Conservation (phyloP, 2,113 vertebrate species). For the Prietella phreatophila region DNA sequence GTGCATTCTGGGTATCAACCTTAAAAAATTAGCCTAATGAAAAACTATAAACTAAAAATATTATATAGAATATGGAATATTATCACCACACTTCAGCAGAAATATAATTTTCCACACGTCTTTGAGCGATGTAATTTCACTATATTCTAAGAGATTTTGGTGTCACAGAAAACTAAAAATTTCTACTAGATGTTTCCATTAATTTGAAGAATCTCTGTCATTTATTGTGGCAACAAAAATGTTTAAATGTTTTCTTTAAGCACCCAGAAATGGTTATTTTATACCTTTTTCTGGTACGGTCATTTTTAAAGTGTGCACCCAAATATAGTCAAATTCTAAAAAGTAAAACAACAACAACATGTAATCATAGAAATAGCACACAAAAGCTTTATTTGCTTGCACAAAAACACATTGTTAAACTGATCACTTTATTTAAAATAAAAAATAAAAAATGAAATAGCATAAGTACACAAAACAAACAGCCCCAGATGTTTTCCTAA, state of each 20-base stretch:
- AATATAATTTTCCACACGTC: slow-evolving; percentile 8
- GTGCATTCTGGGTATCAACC: slow-evolving; percentile 55
- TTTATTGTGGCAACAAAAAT: neutral
- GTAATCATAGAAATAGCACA: too few relatives aligned
- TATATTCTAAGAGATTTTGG: too few relatives aligned
- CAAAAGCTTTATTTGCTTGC: too few relatives aligned
- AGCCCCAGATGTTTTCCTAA: neutral
- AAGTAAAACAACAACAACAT: too few relatives aligned
- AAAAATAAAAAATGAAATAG: too few relatives aligned
- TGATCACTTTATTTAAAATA: too few relatives aligned
- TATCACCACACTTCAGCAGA: slow-evolving; percentile 25
- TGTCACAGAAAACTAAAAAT: neutral
- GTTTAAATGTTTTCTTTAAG: neutral
- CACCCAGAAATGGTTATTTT: too few relatives aligned
- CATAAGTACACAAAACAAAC: too few relatives aligned
- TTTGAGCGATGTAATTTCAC: slow-evolving; percentile 28
- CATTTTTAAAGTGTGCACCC: too few relatives aligned
- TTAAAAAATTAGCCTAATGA: slow-evolving; percentile 58
- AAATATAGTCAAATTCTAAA: too few relatives aligned
- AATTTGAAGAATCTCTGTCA: neutral
- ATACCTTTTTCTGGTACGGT: too few relatives aligned
- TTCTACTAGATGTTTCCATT: neutral
- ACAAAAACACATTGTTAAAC: too few relatives aligned
- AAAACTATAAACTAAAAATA: slow-evolving; percentile 54
- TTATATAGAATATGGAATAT: slow-evolving; percentile 40